These are phyloP conservation scores for Acromyrmex heyeri DNA, from an alignment of 1,140 invertebrate species.

Conservation along the genomic window DNA sequence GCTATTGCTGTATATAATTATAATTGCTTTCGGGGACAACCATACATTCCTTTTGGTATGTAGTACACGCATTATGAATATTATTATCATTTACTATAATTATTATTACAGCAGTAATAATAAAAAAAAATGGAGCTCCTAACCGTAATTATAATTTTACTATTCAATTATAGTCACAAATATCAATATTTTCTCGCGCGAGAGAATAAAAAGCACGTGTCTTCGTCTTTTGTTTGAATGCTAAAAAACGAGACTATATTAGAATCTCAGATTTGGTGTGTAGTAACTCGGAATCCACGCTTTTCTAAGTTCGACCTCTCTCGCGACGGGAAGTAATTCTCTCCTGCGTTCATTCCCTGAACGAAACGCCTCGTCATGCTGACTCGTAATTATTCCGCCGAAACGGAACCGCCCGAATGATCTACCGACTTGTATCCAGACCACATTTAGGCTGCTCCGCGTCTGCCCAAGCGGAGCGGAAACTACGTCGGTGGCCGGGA, in stretches of 20 bases:
- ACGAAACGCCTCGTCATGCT: constrained; percentile 18
- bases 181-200: too few relatives aligned
- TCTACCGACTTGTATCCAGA: constrained; percentile 61
- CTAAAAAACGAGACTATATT: not conserved
- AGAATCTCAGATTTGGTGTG: constrained; percentile 23
- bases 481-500: constrained; percentile 61
- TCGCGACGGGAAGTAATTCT: not conserved
- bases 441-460: constrained; percentile 64
- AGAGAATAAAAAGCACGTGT: not conserved
- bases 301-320: constrained; percentile 1
- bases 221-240: not conserved
- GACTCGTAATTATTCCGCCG: constrained; percentile 68
- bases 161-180: too few relatives aligned
- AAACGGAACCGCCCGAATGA: constrained; percentile 60
- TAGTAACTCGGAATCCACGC: not conserved
- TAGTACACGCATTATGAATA: too few relatives aligned
- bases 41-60: too few relatives aligned
- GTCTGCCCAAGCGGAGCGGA: constrained; percentile 58
- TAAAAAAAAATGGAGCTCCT: too few relatives aligned
- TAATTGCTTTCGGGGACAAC: too few relatives aligned
- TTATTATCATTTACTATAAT: too few relatives aligned
- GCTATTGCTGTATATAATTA: too few relatives aligned
- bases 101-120: too few relatives aligned
- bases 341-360: not conserved
- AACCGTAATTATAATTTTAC: too few relatives aligned